Evolutionary conservation across 2,113 vertebrate genomes (phyloP).

Genomic region (Podocnemis expansa): DNA sequence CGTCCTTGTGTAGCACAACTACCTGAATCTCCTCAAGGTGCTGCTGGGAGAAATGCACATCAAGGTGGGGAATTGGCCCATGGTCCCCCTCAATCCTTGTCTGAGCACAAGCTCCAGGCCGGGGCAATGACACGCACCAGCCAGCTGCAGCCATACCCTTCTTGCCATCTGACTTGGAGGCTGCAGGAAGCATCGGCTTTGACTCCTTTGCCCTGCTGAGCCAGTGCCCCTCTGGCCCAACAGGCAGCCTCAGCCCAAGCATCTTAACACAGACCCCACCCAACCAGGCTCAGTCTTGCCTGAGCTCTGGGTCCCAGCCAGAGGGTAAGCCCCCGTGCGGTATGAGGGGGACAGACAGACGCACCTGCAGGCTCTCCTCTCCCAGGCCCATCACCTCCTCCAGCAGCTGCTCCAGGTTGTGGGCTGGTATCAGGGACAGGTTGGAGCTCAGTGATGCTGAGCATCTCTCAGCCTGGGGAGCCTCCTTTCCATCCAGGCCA

Average conservation of each 20-base stretch:
- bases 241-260: no score
- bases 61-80: background rate
- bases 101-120: background rate
- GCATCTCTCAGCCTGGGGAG: constrained; percentile 15
- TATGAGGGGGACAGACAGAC: background rate
- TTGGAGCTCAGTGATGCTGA: constrained; percentile 78
- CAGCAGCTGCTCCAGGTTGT: constrained; percentile 80
- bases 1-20: constrained; percentile 84
- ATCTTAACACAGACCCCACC: background rate
- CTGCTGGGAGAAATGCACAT: constrained; percentile 27
- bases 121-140: no score
- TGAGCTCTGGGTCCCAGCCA: no score
- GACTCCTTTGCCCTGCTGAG: no score
- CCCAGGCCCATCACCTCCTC: constrained; percentile 64
- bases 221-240: background rate
- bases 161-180: background rate
- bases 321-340: background rate
- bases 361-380: background rate
- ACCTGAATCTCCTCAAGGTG: constrained; percentile 79
- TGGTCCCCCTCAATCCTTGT: background rate
- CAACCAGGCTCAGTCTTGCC: background rate
- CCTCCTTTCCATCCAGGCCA: constrained; percentile 69
- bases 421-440: constrained; percentile 75
- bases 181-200: background rate
- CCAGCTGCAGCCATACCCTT: background rate